Evolutionary conservation across 1,140 invertebrate species (phyloP).

Genomic region (Centruroides vittatus): DNA sequence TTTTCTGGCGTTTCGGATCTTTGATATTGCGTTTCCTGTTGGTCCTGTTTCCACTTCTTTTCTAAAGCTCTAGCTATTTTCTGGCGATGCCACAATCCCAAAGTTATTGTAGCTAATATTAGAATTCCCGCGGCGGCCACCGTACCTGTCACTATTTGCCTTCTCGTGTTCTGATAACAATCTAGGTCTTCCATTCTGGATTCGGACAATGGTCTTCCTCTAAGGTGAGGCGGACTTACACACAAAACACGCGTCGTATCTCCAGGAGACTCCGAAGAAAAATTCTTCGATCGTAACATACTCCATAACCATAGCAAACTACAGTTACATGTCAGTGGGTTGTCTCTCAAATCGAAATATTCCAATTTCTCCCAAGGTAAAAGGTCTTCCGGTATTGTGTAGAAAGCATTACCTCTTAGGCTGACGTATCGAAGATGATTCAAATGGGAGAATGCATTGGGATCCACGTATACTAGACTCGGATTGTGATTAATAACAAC

Average conservation of each 20-base stretch:
- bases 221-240: neutral
- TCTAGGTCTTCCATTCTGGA: neutral
- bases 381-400: conserved; percentile 5
- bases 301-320: conserved; percentile 73
- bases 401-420: conserved; percentile 19
- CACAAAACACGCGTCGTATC: conserved; percentile 28
- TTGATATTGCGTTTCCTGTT: too few relatives aligned
- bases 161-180: neutral
- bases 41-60: too few relatives aligned
- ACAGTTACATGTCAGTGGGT: conserved; percentile 74
- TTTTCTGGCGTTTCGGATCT: too few relatives aligned
- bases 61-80: too few relatives aligned
- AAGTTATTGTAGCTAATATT: too few relatives aligned
- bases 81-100: too few relatives aligned
- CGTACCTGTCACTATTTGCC: neutral
- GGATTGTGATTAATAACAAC: conserved; percentile 40
- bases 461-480: conserved; percentile 33
- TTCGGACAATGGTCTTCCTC: neutral
- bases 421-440: conserved; percentile 51
- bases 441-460: conserved; percentile 53
- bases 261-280: conserved; percentile 2
- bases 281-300: conserved; percentile 25
- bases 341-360: conserved; percentile 45
- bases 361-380: conserved; percentile 18
- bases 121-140: neutral